Percentiles rank a stretch among this genome's conserved stretches.
These are phyloP conservation scores for Oncorhynchus kisutch DNA, from an alignment of 2,113 vertebrate species.

Conservation along the genomic window DNA sequence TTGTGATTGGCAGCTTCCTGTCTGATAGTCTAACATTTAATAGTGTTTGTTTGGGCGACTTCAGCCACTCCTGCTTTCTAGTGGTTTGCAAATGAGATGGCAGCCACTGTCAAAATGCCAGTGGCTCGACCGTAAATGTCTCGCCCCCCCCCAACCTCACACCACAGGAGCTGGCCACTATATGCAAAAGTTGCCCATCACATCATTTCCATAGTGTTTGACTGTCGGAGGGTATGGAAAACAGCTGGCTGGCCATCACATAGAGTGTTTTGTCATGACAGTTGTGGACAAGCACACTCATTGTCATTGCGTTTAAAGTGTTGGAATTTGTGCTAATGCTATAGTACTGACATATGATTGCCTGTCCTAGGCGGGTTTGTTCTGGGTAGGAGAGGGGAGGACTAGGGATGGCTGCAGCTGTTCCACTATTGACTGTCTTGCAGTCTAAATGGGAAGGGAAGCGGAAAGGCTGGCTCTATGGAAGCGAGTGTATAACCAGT, in stretches of 20 bases:
- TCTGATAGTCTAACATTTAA: conserved; percentile 23
- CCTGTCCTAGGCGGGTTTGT: conserved; percentile 12
- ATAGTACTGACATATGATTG: conserved; percentile 1
- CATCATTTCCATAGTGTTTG: conserved; percentile 38
- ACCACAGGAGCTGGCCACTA: not conserved
- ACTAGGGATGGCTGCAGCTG: conserved; percentile 12
- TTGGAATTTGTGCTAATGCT: conserved; percentile 2
- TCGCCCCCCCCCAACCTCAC: not conserved
- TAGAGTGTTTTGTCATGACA: conserved; percentile 17
- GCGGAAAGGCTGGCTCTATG: conserved; percentile 12
- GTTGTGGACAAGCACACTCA: not conserved
- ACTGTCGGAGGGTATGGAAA: conserved; percentile 32
- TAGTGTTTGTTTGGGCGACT: conserved; percentile 22
- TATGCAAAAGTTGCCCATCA: conserved; percentile 11
- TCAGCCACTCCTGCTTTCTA: conserved; percentile 23
- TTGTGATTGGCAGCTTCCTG: conserved; percentile 42
- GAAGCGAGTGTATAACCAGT: not conserved
- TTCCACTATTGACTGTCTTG: conserved; percentile 11
- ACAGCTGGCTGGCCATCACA: conserved; percentile 4
- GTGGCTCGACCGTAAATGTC: too few species aligned
- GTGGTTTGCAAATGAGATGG: conserved; percentile 35
- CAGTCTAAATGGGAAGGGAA: conserved; percentile 43
- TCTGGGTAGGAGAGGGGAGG: not conserved
- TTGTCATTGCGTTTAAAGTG: conserved; percentile 11
- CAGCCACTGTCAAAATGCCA: not conserved